Conservation (phyloP, 2,797 vertebrate species). For the Picus viridis region DNA sequence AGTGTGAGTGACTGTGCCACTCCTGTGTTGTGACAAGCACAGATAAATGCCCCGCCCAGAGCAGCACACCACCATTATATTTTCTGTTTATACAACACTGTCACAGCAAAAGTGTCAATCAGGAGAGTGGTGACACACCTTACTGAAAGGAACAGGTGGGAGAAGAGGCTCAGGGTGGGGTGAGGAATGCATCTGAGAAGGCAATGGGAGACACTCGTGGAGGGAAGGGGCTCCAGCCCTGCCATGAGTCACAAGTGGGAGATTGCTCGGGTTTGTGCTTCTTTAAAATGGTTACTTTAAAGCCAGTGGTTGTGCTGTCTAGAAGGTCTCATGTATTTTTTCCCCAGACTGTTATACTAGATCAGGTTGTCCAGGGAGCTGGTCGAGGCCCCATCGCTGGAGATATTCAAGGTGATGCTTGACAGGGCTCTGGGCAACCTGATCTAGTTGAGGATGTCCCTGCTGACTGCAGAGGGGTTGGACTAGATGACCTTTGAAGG, state of each 20-base stretch:
- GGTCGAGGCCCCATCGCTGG: no score
- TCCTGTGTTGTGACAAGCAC: constrained; percentile 68
- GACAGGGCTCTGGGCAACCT: no score
- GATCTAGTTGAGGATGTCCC: no score
- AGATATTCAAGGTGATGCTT: no score
- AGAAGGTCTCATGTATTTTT: accelerated
- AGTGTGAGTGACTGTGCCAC: neutral
- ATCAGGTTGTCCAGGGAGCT: no score
- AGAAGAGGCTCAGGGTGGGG: accelerated
- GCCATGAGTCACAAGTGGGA: neutral
- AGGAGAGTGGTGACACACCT: neutral
- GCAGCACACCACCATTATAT: constrained; percentile 23
- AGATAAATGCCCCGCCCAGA: constrained; percentile 41
- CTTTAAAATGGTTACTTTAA: neutral
- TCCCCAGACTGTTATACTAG: neutral
- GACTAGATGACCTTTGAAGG: no score
- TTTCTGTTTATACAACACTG: constrained; percentile 51
- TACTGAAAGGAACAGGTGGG: neutral
- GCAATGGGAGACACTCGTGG: accelerated
- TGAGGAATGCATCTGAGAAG: accelerated
- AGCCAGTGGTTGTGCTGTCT: neutral
- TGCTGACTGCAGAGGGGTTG: no score
- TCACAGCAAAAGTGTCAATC: constrained; percentile 27
- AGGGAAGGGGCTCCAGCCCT: neutral
- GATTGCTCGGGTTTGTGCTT: accelerated